phyloP scores from a whole-genome alignment of 2,888 invertebrate genomes.

The Crematogaster levior region DNA sequence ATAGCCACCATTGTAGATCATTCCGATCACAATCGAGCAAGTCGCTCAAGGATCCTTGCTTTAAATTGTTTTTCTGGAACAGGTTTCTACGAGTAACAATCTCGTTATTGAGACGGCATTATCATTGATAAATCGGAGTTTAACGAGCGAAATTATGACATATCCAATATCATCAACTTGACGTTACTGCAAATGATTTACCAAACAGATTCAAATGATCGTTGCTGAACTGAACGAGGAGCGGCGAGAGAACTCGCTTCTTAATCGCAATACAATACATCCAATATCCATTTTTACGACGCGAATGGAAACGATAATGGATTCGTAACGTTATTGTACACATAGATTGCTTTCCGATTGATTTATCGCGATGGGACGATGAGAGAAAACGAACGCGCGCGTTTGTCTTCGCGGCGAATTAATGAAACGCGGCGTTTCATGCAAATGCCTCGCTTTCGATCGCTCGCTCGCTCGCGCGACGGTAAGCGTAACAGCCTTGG shows the following conservation, averaged over 20 bases:
- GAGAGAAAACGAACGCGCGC: not conserved
- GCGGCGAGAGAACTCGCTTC: not conserved
- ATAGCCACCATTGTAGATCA: constrained; percentile 37
- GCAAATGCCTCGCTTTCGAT: constrained; percentile 31
- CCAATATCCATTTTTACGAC: not conserved
- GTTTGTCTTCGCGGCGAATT: constrained; percentile 4
- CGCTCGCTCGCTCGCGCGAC: constrained; percentile 9
- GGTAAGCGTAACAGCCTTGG: constrained; percentile 25
- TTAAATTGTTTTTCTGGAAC: constrained; percentile 5
- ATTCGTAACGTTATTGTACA: not conserved
- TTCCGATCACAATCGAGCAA: constrained; percentile 44
- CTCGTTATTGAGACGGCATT: constrained; percentile 30
- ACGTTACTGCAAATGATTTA: too few species aligned
- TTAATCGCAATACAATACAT: not conserved
- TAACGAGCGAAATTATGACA: constrained; percentile 18
- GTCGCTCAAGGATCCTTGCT: constrained; percentile 34
- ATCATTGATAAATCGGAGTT: not conserved
- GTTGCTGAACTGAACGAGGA: not conserved
- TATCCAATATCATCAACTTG: not conserved
- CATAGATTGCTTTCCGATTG: not conserved
- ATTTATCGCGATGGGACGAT: constrained; percentile 6
- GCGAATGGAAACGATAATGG: not conserved
- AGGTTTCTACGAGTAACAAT: constrained; percentile 30
- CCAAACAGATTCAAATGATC: not conserved
- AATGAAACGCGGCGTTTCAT: constrained; percentile 10